phyloP scores from a whole-genome alignment of 2,888 invertebrate genomes.

The Odontothrips loti region DNA sequence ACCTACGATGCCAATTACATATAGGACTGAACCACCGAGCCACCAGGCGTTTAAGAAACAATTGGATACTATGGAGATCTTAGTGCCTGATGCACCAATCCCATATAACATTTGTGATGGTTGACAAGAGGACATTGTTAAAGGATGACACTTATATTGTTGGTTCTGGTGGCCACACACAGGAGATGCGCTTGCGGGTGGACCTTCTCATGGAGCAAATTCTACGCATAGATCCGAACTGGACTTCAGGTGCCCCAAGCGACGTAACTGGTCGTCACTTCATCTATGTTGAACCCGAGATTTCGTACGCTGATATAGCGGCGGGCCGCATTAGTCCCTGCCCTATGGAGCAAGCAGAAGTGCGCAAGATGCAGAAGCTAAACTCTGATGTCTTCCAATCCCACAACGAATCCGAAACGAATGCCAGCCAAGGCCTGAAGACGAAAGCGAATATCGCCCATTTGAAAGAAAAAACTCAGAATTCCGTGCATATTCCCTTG shows the following conservation, averaged over 20 bases:
- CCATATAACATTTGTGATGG: not conserved
- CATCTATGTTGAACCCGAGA: not conserved
- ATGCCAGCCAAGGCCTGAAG: not conserved
- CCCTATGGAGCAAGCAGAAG: slow-evolving; percentile 38
- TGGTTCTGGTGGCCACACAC: slow-evolving; percentile 52
- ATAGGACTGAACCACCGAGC: not conserved
- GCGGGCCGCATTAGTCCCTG: slow-evolving; percentile 55
- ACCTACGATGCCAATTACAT: not conserved
- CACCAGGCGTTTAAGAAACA: slow-evolving; percentile 14
- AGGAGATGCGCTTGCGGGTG: slow-evolving; percentile 61
- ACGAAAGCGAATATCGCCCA: no score
- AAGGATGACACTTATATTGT: slow-evolving; percentile 40
- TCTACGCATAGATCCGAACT: slow-evolving; percentile 72
- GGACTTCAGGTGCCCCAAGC: slow-evolving; percentile 35
- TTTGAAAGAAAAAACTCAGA: no score
- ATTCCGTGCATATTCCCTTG: no score
- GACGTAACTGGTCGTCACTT: not conserved
- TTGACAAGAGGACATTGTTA: no score
- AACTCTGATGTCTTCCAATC: not conserved
- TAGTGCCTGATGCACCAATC: slow-evolving; percentile 4
- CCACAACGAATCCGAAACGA: not conserved
- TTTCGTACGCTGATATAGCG: slow-evolving; percentile 65
- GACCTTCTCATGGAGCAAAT: slow-evolving; percentile 66
- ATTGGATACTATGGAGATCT: not conserved
- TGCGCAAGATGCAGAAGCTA: not conserved